Base-by-base conservation (phyloP, 2,888 invertebrate species). In the Drosophila pseudotakahashii region DNA sequence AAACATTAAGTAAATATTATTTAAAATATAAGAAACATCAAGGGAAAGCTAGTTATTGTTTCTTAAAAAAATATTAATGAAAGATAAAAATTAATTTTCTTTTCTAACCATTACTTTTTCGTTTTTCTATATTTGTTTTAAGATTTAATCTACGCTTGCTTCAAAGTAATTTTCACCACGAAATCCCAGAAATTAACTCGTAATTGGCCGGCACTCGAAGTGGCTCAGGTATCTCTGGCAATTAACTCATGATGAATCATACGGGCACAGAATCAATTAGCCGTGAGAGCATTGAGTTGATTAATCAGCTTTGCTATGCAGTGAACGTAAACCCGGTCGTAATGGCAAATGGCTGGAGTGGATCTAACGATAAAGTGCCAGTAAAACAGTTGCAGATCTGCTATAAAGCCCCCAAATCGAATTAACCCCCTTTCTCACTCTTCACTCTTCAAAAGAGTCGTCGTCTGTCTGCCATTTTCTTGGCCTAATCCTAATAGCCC, bases 401-500 rank as follows among this genome's bases (percentile, higher is more conserved):
- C 14, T 4, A n/a, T n/a, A 58, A 36, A 36, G 11, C 23, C 44
- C n/a, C 58, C 44, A 59, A 59, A 47, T 62, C 32, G 47, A 62
- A 59, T 47, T 47, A 30, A 45, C 7, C 14, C 16, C 23, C 26
- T 11, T 44, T 4, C 10, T 7, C 6, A 6, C 26, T 26, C 26
- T 2, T 4, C 14, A 4, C 7, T 34, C 19, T n/a, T 14, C 32
- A 14, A 23, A 7, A 13, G 23, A 26, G 26, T 26, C 23, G 44
- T 26, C 13, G 26, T 13, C 44, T 45, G 16, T 11, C 44, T 52
- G 45, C 52, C 48, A 50, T 50, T 63, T 66, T 41, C 63, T 62
- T 62, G 63, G 52, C 45, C 64, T 63, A 53, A 66, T 52, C 66
- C 66, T 63, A 63, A 63, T 66, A 53, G 63, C 52, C 39, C 34